Percentiles rank a stretch among this genome's conserved stretches.
These are phyloP conservation scores for Latrodectus hesperus DNA, from an alignment of 2,888 invertebrate species.

Conservation along the genomic window DNA sequence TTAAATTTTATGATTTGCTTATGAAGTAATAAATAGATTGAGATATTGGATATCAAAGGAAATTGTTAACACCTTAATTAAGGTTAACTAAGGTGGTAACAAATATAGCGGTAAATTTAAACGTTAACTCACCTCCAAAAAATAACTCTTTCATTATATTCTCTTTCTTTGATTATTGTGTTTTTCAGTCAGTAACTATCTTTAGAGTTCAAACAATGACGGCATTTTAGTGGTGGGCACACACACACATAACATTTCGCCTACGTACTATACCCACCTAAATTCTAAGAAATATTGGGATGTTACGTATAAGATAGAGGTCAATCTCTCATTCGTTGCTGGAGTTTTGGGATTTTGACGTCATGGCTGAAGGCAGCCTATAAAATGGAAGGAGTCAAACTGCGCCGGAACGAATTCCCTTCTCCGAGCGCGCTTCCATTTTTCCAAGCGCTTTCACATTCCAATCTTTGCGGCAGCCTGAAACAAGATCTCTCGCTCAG, in stretches of 20 bases:
- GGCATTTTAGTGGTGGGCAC: constrained; percentile 16
- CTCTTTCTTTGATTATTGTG: too few species aligned
- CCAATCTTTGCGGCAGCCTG: constrained; percentile 11
- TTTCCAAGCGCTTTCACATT: constrained; percentile 26
- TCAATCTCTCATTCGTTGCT: constrained; percentile 27
- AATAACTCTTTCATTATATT: too few species aligned
- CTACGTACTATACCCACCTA: constrained; percentile 29
- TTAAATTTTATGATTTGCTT: too few species aligned
- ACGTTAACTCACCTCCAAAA: too few species aligned
- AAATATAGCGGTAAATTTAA: too few species aligned
- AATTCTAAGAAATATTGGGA: constrained; percentile 19
- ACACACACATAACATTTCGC: constrained; percentile 32
- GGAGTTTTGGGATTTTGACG: constrained; percentile 44
- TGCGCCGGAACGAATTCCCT: constrained; percentile 50
- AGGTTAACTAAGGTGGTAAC: too few species aligned
- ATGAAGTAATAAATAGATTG: too few species aligned
- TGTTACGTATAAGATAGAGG: constrained; percentile 11
- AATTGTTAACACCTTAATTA: too few species aligned
- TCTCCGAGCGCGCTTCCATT: constrained; percentile 26
- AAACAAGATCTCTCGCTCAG: constrained; percentile 37
- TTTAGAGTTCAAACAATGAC: not conserved
- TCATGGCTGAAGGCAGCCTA: constrained; percentile 37
- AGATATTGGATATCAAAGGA: too few species aligned
- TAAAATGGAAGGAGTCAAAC: constrained; percentile 47
- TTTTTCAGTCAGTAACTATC: too few species aligned